Evolutionary conservation across 2,113 vertebrate species (phyloP).

Genomic region (Xenus cinereus): DNA sequence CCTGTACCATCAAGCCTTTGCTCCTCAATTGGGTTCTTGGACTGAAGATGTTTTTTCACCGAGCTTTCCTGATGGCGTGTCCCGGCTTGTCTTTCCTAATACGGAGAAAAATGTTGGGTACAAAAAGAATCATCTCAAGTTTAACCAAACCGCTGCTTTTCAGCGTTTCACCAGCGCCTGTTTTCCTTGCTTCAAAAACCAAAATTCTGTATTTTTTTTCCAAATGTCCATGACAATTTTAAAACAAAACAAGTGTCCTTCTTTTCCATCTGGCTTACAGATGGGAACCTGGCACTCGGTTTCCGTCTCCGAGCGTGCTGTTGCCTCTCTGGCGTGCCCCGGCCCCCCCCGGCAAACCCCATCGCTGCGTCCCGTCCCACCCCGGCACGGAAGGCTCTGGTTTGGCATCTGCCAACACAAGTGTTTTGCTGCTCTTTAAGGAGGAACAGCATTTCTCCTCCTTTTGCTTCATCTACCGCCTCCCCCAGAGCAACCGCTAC

Average conservation of each 20-base stretch:
- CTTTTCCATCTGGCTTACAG: constrained; percentile 47
- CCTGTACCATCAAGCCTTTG: background rate
- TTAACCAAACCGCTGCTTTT: background rate
- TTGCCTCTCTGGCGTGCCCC: background rate
- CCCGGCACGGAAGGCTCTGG: background rate
- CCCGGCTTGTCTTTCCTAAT: background rate
- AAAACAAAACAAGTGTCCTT: constrained; percentile 26
- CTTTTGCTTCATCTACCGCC: background rate
- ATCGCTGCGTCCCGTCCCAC: rapidly evolving
- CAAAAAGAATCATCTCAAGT: background rate
- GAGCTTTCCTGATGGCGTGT: background rate
- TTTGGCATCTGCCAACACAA: background rate
- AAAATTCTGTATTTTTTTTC: background rate
- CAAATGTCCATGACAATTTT: background rate
- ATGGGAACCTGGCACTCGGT: constrained; percentile 5
- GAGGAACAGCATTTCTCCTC: background rate
- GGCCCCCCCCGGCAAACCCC: background rate
- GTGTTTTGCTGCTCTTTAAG: background rate
- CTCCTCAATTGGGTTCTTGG: background rate
- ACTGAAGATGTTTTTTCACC: background rate
- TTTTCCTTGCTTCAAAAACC: background rate
- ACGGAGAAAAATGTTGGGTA: background rate
- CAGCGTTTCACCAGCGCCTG: background rate
- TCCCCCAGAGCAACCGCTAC: background rate
- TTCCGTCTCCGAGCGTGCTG: background rate